Evolutionary conservation across 2,888 invertebrate species (phyloP).

Genomic region (Notodonta dromedarius): DNA sequence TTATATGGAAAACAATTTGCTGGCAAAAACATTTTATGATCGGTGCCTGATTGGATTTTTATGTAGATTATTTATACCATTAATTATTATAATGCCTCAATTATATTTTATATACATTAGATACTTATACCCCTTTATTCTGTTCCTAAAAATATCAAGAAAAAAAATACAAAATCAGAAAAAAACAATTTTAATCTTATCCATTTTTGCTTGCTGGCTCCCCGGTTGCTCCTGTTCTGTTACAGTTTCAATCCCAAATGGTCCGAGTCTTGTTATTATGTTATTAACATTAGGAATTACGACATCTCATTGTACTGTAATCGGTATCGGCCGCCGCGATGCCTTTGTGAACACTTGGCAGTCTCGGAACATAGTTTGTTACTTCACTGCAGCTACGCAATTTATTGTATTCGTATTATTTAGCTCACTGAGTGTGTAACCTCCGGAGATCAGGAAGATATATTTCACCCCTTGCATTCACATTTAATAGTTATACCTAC

Average conservation of each 20-base stretch:
- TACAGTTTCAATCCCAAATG: constrained; percentile 55
- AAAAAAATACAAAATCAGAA: not conserved
- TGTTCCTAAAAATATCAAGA: too few species aligned
- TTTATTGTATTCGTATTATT: not conserved
- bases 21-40: not conserved
- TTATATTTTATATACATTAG: too few species aligned
- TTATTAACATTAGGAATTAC: constrained; percentile 77
- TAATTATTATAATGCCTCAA: too few species aligned
- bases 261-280: constrained; percentile 66
- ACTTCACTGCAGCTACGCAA: not conserved
- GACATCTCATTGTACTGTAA: constrained; percentile 71
- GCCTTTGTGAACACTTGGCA: constrained; percentile 28
- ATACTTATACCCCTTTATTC: too few species aligned
- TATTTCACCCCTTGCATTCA: not conserved
- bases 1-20: not conserved
- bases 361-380: constrained; percentile 4
- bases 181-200: not conserved
- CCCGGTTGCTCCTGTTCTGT: constrained; percentile 46
- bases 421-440: not conserved
- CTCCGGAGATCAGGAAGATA: not conserved
- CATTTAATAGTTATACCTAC: not conserved
- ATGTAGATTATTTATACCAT: not conserved
- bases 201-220: not conserved
- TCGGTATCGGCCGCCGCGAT: constrained; percentile 39
- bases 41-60: not conserved